phyloP scores from a whole-genome alignment of 2,888 invertebrate genomes.

The Saturnia japonica region DNA sequence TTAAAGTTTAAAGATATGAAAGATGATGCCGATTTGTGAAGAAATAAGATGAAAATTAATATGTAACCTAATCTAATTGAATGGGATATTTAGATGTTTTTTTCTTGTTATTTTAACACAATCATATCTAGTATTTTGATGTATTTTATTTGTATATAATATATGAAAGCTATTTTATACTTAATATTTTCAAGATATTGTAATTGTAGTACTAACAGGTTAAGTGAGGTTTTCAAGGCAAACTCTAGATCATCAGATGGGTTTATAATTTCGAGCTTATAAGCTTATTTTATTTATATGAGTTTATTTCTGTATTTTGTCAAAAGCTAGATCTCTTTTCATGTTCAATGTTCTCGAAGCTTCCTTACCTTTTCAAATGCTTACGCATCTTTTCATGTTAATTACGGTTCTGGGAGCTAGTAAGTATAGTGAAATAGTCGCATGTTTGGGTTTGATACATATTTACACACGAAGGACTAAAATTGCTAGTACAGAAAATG shows the following conservation, averaged over 20 bases:
- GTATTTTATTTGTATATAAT: not conserved
- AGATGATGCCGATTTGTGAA: not conserved
- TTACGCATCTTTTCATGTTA: not conserved
- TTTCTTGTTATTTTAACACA: not conserved
- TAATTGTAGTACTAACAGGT: no score
- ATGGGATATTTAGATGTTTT: not conserved
- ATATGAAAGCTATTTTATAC: no score
- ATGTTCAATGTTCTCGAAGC: not conserved
- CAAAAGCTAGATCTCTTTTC: not conserved
- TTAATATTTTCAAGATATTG: not conserved
- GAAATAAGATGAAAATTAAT: not conserved
- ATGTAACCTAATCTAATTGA: not conserved
- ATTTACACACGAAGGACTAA: not conserved
- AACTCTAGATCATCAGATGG: not conserved
- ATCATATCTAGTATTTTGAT: not conserved
- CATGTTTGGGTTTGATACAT: no score
- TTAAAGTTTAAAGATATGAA: not conserved
- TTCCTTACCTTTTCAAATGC: not conserved
- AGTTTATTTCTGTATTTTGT: not conserved
- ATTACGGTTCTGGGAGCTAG: not conserved
- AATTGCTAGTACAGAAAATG: not conserved
- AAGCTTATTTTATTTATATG: not conserved
- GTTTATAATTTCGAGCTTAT: not conserved
- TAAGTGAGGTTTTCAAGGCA: not conserved
- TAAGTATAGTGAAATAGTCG: not conserved